Conservation (phyloP, 2,113 vertebrate species). For the Rousettus leschenaultii region DNA sequence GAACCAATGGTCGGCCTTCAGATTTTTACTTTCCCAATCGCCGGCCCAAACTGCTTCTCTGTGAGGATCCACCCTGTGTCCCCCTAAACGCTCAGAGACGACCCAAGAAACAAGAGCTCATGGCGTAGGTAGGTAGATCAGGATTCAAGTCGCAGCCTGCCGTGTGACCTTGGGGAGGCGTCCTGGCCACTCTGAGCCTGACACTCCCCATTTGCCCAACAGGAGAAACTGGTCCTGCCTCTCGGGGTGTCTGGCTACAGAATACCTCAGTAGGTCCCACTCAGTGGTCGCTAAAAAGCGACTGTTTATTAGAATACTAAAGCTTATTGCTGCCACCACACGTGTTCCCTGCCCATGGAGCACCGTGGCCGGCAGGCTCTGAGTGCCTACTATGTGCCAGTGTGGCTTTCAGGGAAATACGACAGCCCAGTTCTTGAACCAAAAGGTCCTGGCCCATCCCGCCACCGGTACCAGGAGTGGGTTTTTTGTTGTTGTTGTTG, state of each 20-base stretch:
- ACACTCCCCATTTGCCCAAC: background rate
- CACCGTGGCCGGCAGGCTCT: too few relatives aligned
- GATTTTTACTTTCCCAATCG: background rate
- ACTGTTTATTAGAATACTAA: background rate
- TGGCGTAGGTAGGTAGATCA: background rate
- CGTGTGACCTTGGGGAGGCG: background rate
- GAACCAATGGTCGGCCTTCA: background rate
- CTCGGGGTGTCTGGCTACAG: background rate
- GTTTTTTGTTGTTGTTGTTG: too few relatives aligned
- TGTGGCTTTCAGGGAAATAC: background rate
- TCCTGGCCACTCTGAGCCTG: background rate
- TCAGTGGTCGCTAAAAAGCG: background rate
- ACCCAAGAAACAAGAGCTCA: background rate
- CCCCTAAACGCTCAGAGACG: background rate
- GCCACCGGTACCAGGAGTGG: background rate
- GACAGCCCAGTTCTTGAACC: background rate
- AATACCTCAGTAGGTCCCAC: background rate
- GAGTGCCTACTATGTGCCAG: background rate
- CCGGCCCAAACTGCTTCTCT: background rate
- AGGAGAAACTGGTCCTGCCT: background rate
- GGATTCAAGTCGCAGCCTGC: background rate
- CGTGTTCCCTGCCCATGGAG: rapidly evolving
- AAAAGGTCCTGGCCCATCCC: background rate
- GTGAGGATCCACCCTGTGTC: background rate
- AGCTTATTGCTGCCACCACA: rapidly evolving